Percentiles rank a stretch among this genome's conserved stretches.
Conservation (phyloP, 2,888 invertebrate species). For the Hylaea fasciaria region DNA sequence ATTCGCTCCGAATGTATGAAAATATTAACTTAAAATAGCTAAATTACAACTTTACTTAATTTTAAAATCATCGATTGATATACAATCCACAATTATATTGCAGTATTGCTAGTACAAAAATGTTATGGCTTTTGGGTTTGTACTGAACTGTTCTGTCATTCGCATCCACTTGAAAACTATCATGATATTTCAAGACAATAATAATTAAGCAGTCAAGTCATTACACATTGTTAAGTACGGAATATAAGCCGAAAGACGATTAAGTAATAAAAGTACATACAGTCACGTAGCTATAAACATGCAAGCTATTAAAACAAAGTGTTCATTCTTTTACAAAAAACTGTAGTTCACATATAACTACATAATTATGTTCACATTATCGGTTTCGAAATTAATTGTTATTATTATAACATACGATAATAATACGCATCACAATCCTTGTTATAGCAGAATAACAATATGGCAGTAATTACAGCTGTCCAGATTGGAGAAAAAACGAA, state of each 20-base stretch:
- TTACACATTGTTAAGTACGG: constrained; percentile 57
- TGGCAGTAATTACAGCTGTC: constrained; percentile 35
- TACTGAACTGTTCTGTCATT: constrained; percentile 62
- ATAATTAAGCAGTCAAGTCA: constrained; percentile 46
- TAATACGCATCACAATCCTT: not conserved
- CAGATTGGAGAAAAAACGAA: constrained; percentile 9
- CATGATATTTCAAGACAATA: constrained; percentile 12
- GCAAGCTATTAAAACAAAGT: constrained; percentile 48
- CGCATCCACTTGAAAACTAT: constrained; percentile 22
- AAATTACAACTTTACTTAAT: constrained; percentile 30
- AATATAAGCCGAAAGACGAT: constrained; percentile 33
- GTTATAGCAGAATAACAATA: not conserved
- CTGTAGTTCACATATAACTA: constrained; percentile 10
- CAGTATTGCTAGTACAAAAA: constrained; percentile 67
- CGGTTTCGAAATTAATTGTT: not conserved
- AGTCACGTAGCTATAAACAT: constrained; percentile 49
- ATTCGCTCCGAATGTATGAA: constrained; percentile 74
- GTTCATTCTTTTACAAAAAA: constrained; percentile 14
- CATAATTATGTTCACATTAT: constrained; percentile 5
- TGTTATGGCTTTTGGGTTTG: constrained; percentile 77
- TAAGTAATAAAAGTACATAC: constrained; percentile 49
- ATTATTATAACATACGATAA: not conserved
- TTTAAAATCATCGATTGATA: constrained; percentile 46
- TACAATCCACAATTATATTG: constrained; percentile 78
- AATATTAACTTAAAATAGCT: constrained; percentile 63